These are phyloP conservation scores for Craseonycteris thonglongyai DNA, from an alignment of 2,113 vertebrate species.

Conservation along the genomic window DNA sequence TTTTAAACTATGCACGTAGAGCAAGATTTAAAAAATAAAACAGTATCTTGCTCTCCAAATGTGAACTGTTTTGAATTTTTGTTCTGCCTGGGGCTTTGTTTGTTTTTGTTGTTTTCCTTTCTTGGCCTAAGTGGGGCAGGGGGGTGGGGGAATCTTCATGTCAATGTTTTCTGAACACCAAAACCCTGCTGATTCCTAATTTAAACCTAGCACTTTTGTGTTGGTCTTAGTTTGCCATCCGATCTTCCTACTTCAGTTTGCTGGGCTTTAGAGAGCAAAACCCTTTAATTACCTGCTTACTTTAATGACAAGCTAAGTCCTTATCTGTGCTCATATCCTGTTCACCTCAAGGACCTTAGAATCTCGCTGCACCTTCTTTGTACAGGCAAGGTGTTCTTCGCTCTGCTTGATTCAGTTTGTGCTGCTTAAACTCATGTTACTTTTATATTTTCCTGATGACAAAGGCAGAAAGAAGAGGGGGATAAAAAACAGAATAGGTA, in stretches of 20 bases:
- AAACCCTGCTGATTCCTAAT: slow-evolving; percentile 1
- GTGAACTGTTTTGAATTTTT: not conserved
- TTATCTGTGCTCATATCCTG: slow-evolving; percentile 29
- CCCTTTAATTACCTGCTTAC: slow-evolving; percentile 30
- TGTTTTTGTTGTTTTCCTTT: not conserved
- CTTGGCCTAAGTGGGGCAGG: not conserved
- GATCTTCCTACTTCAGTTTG: slow-evolving; percentile 28
- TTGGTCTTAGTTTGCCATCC: slow-evolving; percentile 25
- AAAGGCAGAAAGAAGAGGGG: not conserved
- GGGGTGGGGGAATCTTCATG: not conserved
- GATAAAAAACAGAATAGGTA: slow-evolving; percentile 29
- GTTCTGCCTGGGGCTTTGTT: not conserved
- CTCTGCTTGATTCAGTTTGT: not conserved
- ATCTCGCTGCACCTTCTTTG: slow-evolving; percentile 28
- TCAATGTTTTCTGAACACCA: slow-evolving; percentile 1
- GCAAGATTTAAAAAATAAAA: not conserved
- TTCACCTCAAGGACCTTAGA: slow-evolving; percentile 41
- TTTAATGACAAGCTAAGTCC: slow-evolving; percentile 16
- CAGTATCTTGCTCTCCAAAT: not conserved
- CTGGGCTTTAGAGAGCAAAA: slow-evolving; percentile 44
- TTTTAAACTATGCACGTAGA: not conserved
- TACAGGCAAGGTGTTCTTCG: not conserved
- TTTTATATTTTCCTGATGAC: slow-evolving; percentile 24
- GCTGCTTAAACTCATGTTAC: not conserved
- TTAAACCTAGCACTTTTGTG: slow-evolving; percentile 14